Base-by-base conservation (phyloP, 2,888 invertebrate species). In the Lycaena phlaeas region DNA sequence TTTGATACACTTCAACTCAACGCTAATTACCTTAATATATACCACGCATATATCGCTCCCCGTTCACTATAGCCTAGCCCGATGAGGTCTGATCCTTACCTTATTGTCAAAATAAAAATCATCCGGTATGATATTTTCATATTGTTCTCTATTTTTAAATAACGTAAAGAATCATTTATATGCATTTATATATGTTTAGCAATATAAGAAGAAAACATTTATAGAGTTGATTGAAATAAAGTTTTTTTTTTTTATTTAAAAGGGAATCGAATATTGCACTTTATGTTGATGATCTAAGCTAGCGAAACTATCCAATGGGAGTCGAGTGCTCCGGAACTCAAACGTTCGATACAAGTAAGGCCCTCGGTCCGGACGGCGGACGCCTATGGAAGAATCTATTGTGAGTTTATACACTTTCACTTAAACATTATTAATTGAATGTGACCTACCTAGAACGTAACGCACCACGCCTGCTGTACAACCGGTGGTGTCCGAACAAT, bases 401-500 rank as follows among this genome's bases (percentile, higher is more conserved):
- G 67, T 64, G 67, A 66, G 63, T 70, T 79, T 52, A 74, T 79
- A 79, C 79, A 81, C 60, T 79, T 78, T 76, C 67, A 70, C 82
- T 82, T 84, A 82, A 58, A 64, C 58, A 63, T 59, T 66, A 66
- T 76, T 68, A 76, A 79, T 78, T 79, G 77, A 75, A 79, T 79
- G 68, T 64, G 70, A 64, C 79, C 81, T 82, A 82, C 73, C 82
- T 84, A 82, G 68, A 76, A 68, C 56, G 39, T 43, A 64, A 71
- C 7, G 14, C 27, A 22, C 6, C 22, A 34, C 11, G 17, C 22
- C 34, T 18, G 34, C 34, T 34, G 34, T 34, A 34, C 34, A 34
- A 18, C 11, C 12, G 10, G 18, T 34, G 11, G 15, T 31, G n/a
- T n/a, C n/a, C n/a, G n/a, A n/a, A n/a, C 10, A 12, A 29, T 12